Evolutionary conservation across 2,113 vertebrate genomes (phyloP).

Genomic region (Glareola pratincola): DNA sequence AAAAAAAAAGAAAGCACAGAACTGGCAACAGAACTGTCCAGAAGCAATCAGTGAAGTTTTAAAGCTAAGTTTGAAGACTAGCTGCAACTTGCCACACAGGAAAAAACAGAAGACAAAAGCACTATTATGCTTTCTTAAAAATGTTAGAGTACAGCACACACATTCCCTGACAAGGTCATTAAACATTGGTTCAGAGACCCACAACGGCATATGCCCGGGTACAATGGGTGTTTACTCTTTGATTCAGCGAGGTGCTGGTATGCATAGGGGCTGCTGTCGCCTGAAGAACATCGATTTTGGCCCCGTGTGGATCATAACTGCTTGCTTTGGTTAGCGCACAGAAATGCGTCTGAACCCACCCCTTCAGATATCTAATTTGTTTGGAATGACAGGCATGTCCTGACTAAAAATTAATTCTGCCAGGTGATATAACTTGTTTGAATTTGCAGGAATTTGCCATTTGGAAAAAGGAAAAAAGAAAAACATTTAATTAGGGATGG

Average conservation of each 20-base stretch:
- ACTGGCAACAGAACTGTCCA: slow-evolving; percentile 35
- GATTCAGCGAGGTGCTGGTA: slow-evolving; percentile 25
- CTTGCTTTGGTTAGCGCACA: slow-evolving; percentile 30
- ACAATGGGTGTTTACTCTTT: slow-evolving; percentile 56
- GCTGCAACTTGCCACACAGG: slow-evolving; percentile 63
- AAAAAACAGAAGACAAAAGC: slow-evolving; percentile 65
- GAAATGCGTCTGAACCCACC: slow-evolving; percentile 39
- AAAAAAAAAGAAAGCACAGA: not conserved
- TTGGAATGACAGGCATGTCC: slow-evolving; percentile 76
- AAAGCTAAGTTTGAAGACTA: slow-evolving; percentile 34
- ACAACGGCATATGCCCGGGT: not conserved
- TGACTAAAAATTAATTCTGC: slow-evolving; percentile 68
- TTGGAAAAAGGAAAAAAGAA: slow-evolving; percentile 56
- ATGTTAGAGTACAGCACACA: slow-evolving; percentile 9
- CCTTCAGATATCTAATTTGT: slow-evolving; percentile 67
- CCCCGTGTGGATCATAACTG: not conserved
- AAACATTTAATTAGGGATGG: slow-evolving; percentile 56
- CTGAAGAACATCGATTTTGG: not conserved
- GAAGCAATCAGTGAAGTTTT: slow-evolving; percentile 15
- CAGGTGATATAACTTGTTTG: slow-evolving; percentile 71
- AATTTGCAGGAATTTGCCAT: slow-evolving; percentile 69
- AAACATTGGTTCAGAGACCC: slow-evolving; percentile 34
- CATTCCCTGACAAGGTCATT: slow-evolving; percentile 63
- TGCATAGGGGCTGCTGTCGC: slow-evolving; percentile 20
- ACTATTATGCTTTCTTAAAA: slow-evolving; percentile 63